Conservation (phyloP, 2,888 invertebrate species). For the Drosophila fungiperda region DNA sequence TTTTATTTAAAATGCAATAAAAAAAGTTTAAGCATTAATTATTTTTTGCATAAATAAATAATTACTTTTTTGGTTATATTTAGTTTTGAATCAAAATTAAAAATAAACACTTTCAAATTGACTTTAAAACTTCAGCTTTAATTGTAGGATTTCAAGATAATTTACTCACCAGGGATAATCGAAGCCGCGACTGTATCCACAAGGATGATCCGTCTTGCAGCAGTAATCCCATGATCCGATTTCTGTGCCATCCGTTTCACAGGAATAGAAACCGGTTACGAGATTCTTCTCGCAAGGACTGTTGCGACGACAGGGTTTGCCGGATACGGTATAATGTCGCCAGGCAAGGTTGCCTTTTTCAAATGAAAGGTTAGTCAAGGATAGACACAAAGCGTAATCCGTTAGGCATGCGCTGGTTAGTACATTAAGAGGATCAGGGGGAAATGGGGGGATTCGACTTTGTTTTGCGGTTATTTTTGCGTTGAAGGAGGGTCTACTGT, state of each 20-base stretch:
- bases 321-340: conserved; percentile 92
- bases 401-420: conserved; percentile 40
- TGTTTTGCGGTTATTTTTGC: conserved; percentile 25
- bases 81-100: no score
- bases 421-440: conserved; percentile 7
- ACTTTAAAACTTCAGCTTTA: no score
- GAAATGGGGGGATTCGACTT: conserved; percentile 54
- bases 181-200: conserved; percentile 93
- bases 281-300: conserved; percentile 90
- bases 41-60: no score
- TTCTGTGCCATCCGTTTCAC: conserved; percentile 91
- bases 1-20: background rate
- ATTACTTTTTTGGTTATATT: no score
- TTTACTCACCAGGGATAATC: conserved; percentile 90
- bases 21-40: background rate
- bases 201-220: conserved; percentile 92
- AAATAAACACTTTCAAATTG: no score
- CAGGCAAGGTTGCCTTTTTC: conserved; percentile 87
- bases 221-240: conserved; percentile 94
- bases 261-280: conserved; percentile 93
- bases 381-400: conserved; percentile 9
- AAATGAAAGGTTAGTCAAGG: conserved; percentile 71
- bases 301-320: conserved; percentile 91
- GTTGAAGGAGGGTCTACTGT: conserved; percentile 36
- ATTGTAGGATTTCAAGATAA: background rate